Conservation (phyloP, 2,888 invertebrate species). For the Caenorhabditis japonica region DNA sequence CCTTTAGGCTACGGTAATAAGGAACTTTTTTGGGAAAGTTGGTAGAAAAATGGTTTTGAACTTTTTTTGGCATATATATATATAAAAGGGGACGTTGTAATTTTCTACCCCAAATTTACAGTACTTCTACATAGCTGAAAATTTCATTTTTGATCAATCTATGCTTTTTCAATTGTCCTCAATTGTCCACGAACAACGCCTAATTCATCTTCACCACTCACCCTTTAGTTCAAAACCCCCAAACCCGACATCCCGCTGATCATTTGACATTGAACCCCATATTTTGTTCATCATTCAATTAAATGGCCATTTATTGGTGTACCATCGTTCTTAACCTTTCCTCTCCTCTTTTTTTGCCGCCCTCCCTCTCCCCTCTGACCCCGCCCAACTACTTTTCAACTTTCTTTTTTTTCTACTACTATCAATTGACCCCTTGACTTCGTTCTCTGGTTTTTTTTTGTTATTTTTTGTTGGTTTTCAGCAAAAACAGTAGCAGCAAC, state of each 20-base stretch:
- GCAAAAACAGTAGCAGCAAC: too few relatives aligned
- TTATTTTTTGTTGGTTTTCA: constrained; percentile 39
- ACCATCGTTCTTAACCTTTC: constrained; percentile 16
- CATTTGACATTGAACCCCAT: constrained; percentile 37
- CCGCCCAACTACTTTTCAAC: constrained; percentile 24
- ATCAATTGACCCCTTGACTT: too few relatives aligned
- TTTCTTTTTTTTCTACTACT: constrained; percentile 4
- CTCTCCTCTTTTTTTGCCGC: too few relatives aligned
- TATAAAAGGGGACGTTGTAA: too few relatives aligned
- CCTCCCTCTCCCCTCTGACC: neutral
- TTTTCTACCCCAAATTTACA: too few relatives aligned
- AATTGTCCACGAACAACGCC: neutral
- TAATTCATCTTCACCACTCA: neutral
- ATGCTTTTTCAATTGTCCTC: too few relatives aligned
- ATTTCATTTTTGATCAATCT: too few relatives aligned
- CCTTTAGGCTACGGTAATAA: too few relatives aligned
- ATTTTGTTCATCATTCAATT: constrained; percentile 11
- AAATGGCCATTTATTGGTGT: constrained; percentile 30
- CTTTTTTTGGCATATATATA: too few relatives aligned
- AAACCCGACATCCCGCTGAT: neutral
- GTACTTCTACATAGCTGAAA: too few relatives aligned
- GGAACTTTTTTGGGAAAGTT: too few relatives aligned
- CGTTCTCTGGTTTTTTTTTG: neutral
- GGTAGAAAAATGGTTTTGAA: too few relatives aligned
- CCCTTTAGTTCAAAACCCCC: neutral